These are phyloP conservation scores for Dysdera silvatica DNA, from an alignment of 1,140 invertebrate species.

Conservation along the genomic window DNA sequence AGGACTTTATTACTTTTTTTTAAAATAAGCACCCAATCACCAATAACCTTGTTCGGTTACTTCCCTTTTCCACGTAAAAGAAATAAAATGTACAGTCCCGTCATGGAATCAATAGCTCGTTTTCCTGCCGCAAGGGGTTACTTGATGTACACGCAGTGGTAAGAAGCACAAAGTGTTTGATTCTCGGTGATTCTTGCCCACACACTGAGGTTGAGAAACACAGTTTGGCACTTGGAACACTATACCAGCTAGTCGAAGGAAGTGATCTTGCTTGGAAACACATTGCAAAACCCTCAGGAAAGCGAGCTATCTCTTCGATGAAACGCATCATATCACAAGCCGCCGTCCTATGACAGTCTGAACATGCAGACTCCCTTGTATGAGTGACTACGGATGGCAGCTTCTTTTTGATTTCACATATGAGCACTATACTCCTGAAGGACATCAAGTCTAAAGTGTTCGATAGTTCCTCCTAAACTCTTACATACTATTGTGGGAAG, in stretches of 20 bases:
- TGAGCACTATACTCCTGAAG: too few relatives aligned
- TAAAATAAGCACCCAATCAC: slow-evolving; percentile 9
- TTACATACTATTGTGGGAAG: slow-evolving; percentile 27
- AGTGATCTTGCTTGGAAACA: background rate
- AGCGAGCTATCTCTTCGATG: slow-evolving; percentile 24
- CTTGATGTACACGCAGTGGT: background rate
- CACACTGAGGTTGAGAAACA: background rate
- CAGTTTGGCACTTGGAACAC: slow-evolving; percentile 29
- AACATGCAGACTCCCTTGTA: too few relatives aligned
- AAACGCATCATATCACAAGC: too few relatives aligned
- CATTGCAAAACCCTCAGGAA: slow-evolving; percentile 12
- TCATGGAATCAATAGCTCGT: slow-evolving; percentile 22
- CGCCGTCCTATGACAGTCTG: too few relatives aligned
- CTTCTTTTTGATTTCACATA: too few relatives aligned
- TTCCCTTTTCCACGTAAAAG: slow-evolving; percentile 14
- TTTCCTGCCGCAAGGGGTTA: slow-evolving; percentile 11
- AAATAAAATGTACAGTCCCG: slow-evolving; percentile 20
- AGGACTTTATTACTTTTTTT: too few relatives aligned
- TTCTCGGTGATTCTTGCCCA: background rate
- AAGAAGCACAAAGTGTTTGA: slow-evolving; percentile 1
- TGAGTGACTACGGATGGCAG: too few relatives aligned
- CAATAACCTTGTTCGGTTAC: slow-evolving; percentile 25
- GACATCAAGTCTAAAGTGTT: too few relatives aligned
- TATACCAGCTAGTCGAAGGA: slow-evolving; percentile 25
- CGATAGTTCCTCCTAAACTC: too few relatives aligned